Percentiles rank a stretch among this genome's conserved stretches.
phyloP scores from a whole-genome alignment of 2,797 vertebrate species.

The Pachyuromys duprasi region DNA sequence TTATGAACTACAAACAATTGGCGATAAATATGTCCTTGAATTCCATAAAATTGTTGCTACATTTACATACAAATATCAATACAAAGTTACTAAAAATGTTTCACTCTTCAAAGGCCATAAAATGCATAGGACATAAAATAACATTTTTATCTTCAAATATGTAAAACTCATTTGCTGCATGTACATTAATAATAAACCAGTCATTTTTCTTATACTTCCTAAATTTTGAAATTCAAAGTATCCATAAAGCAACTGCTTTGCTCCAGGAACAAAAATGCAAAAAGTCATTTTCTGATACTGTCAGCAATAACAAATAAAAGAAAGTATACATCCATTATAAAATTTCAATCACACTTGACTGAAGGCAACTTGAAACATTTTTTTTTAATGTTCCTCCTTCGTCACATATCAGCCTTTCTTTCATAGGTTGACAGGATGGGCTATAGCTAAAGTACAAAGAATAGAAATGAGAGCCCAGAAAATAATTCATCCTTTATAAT shows the following conservation, averaged over 20 bases:
- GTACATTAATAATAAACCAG: neutral
- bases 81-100: neutral
- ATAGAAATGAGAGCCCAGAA: neutral
- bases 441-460: neutral
- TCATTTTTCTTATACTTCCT: neutral
- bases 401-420: neutral
- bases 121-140: neutral
- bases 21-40: neutral
- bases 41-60: neutral
- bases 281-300: conserved; percentile 26
- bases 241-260: neutral
- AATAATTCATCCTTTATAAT: conserved; percentile 41
- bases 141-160: neutral
- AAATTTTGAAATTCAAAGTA: conserved; percentile 39
- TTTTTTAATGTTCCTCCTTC: conserved; percentile 31
- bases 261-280: neutral
- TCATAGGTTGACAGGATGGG: neutral
- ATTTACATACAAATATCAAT: neutral
- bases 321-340: conserved; percentile 35
- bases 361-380: conserved; percentile 40
- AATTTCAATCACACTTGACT: conserved; percentile 50
- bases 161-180: neutral
- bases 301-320: neutral
- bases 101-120: neutral
- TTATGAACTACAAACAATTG: neutral